A percentile compares a stretch with the other conserved stretches of the same genome.
phyloP scores from a whole-genome alignment of 1,140 invertebrate genomes.

The Drosophila varians region DNA sequence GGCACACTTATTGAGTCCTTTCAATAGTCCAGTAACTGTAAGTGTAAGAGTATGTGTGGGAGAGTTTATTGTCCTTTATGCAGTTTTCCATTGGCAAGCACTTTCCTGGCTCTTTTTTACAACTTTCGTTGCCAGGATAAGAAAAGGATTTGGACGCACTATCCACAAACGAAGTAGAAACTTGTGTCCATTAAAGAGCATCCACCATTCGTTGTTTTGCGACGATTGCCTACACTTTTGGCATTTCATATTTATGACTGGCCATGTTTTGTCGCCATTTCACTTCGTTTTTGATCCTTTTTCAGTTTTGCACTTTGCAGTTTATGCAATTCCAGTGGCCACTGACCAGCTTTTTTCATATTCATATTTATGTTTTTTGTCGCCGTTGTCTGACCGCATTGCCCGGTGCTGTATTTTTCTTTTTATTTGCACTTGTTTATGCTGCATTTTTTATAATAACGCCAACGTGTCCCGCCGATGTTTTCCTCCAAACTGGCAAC shows the following conservation, averaged over 20 bases:
- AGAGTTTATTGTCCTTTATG: slow-evolving; percentile 68
- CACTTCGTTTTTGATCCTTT: slow-evolving; percentile 25
- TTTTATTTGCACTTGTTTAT: slow-evolving; percentile 61
- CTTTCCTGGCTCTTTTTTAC: slow-evolving; percentile 1
- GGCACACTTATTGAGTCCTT: slow-evolving; percentile 22
- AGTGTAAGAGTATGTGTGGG: slow-evolving; percentile 4
- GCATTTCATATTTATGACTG: slow-evolving; percentile 41
- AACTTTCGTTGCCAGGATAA: not conserved
- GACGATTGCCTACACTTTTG: not conserved
- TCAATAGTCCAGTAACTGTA: not conserved
- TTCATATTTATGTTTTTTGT: not conserved
- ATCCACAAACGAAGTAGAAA: too few relatives aligned
- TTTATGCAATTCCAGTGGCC: slow-evolving; percentile 48
- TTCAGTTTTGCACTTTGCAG: slow-evolving; percentile 50
- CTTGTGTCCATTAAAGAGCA: slow-evolving; percentile 6
- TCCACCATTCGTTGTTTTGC: slow-evolving; percentile 1
- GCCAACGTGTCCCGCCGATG: slow-evolving; percentile 20
- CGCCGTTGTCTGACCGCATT: slow-evolving; percentile 40
- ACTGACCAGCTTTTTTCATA: not conserved
- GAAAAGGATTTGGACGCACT: not conserved
- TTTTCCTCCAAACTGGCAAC: not conserved
- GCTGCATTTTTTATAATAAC: slow-evolving; percentile 61
- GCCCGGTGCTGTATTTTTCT: slow-evolving; percentile 31
- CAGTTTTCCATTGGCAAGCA: slow-evolving; percentile 35
- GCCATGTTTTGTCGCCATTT: slow-evolving; percentile 36